Evolutionary conservation across 2,113 vertebrate genomes (phyloP), one percentile per base, ranked within the genome.

Genomic region (Tragulus kanchil): DNA sequence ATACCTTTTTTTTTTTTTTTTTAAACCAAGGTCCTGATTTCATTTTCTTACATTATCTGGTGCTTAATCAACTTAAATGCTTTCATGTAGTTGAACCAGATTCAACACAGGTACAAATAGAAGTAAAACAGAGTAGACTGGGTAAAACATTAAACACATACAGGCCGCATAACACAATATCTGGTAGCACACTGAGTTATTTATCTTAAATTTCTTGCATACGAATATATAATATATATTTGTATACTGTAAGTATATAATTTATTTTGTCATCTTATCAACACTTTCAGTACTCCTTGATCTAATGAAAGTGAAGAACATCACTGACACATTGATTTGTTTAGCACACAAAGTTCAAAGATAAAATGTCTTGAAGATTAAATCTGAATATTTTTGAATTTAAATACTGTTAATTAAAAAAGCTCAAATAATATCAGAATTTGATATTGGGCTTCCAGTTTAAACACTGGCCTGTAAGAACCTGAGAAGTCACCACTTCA

Each of bases 1-100:
- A 31, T 10, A 10, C 42, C 12, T 3, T 54, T n/a, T 54, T 62
- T 69, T 91, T 21, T 73, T n/a, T 54, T 62, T 69, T 91, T 21
- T 73, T 21, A 1, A 52, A 8, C 15, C 11, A 58, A 52, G 8
- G 54, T 48, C 42, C 50, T 62, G 19, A 95, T 75, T 75, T 31
- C 16, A 69, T 84, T 96, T 97, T 93, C 56, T 95, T n/a, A 87
- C 42, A 59, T 89, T 95, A 97, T 84, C 69, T 7, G 62, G 13
- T 81, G 1, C 9, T 78, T 93, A 96, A 87, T 87, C 78, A 92
- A 96, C 54, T 42, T 45, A 94, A 91, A 73, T 78, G n/a, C 16
- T 67, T 92, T 71, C 71, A 92, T 88, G 31, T 94, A 78, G 58
- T 15, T 61, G 31, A 62, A 90, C n/a, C 45, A 64, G 90, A 25